Base-by-base conservation (phyloP, 2,888 invertebrate genomes). In the Byasa hedistus region DNA sequence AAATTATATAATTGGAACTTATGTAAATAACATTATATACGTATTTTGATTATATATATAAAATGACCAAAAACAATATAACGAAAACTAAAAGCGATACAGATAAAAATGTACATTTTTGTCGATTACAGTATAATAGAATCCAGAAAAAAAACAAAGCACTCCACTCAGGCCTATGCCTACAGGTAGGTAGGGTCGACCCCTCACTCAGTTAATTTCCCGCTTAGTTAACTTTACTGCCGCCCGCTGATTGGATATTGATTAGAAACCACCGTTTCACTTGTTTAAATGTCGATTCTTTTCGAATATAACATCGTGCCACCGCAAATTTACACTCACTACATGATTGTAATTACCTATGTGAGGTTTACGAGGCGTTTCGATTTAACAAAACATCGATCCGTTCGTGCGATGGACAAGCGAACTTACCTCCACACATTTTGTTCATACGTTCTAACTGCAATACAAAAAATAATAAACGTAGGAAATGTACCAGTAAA, bases 201-300 rank as follows among this genome's bases (percentile, higher is more conserved):
- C 73, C 73, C 78, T 73, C 77, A 73, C 80, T 76, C 80, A 84
- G 81, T 89, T 89, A 91, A 91, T 91, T 91, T 91, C 89, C 75
- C 90, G 91, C 82, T 91, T 87, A 89, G 91, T 91, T 91, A 91
- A 89, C 84, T 91, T 91, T 91, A 91, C 84, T 77, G 75, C 88
- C 77, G 71, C 69, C 74, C 82, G 76, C 80, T 90, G 91, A 91
- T 91, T 91, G 91, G 87, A 89, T 85, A 89, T 91, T 91, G 91
- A 91, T 91, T 91, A 91, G 88, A 90, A 84, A 76, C 81, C 80
- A 78, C 79, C 79, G 84, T 88, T 87, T 84, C 86, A 82, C 82
- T 76, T 76, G 80, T 86, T 84, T 82, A 86, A 87, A 86, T 82
- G 81, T 80, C 82, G 80, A 84, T 87, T 86, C 82, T 87, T 87